These are phyloP conservation scores for Rhinichthys klamathensis DNA, from an alignment of 2,113 vertebrate species.

Conservation along the genomic window DNA sequence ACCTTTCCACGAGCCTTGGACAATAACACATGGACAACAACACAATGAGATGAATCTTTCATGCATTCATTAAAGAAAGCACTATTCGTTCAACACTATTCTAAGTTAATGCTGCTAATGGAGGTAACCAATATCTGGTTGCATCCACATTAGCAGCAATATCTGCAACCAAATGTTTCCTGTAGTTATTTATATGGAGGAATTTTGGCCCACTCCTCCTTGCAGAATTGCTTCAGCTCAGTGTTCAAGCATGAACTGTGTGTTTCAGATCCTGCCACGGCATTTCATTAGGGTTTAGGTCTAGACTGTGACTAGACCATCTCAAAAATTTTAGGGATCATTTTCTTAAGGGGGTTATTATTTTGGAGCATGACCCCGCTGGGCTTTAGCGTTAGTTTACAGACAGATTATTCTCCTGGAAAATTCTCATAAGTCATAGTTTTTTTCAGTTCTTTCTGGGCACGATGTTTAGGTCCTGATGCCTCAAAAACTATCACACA, in stretches of 20 bases:
- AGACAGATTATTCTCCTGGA: background rate
- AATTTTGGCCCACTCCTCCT: background rate
- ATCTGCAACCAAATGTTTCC: background rate
- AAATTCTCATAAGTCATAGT: background rate
- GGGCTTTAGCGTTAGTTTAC: background rate
- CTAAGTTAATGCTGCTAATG: background rate
- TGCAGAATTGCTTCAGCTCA: background rate
- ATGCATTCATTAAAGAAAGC: slow-evolving; percentile 5
- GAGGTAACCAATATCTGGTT: slow-evolving; percentile 1
- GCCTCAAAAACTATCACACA: background rate
- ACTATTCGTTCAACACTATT: background rate
- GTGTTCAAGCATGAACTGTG: background rate
- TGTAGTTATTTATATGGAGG: slow-evolving; percentile 15
- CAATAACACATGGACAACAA: background rate
- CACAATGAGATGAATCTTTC: background rate
- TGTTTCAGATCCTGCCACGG: background rate
- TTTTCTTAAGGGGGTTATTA: background rate
- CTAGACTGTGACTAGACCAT: background rate
- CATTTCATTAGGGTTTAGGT: background rate
- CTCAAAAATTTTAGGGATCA: background rate
- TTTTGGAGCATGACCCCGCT: background rate
- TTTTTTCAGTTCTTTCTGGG: background rate
- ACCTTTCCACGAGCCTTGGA: background rate
- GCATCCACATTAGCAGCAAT: slow-evolving; percentile 23
- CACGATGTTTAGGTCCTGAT: background rate